Base-by-base conservation (phyloP, 2,113 vertebrate species). In the Pachyramphus minor region DNA sequence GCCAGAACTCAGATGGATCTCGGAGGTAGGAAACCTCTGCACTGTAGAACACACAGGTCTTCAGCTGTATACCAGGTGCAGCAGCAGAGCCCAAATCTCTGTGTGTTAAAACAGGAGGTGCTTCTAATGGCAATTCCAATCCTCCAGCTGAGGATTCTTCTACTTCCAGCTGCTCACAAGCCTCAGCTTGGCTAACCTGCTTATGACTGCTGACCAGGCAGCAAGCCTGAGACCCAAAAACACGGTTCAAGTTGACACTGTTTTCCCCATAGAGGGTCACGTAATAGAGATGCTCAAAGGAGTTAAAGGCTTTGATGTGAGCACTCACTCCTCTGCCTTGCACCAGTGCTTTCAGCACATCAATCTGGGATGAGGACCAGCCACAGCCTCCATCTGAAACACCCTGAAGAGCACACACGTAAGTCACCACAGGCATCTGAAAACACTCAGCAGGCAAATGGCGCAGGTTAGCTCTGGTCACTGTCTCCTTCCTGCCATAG, bases 401-500 rank as follows among this genome's bases (percentile, higher is more conserved):
- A 41, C 99, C 99, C 52, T 98, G 98, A 42, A 99, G 97, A 11
- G 98, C 98, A 30, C 99, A 99, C 1, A 97, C 92, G 1, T 99
- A 99, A 4, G 99, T 99, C 37, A 99, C 98, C 67, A 99, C 99
- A 0, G 99, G 99, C 98, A 99, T 98, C 47, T 98, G 98, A 39
- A 99, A 98, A 66, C 98, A 99, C 64, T 99, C 98, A 0, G 96
- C 33, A 30, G 98, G 97, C 87, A 99, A 95, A 31, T 94, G 95
- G 76, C 98, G 96, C 56, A 99, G 84, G 71, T 98, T 97, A 12
- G 98, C 97, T 22, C 97, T 84, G 31, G 96, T 96, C 69, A 99
- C 98, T 25, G 98, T 95, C 62, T 98, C 98, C 87, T 99, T 99
- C 63, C 97, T 98, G 35, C 99, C 99, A 31, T 97, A 98, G 95